Percentiles rank a stretch among this genome's conserved stretches.
Conservation (phyloP, 2,113 vertebrate genomes). For the Myiopsitta monachus region DNA sequence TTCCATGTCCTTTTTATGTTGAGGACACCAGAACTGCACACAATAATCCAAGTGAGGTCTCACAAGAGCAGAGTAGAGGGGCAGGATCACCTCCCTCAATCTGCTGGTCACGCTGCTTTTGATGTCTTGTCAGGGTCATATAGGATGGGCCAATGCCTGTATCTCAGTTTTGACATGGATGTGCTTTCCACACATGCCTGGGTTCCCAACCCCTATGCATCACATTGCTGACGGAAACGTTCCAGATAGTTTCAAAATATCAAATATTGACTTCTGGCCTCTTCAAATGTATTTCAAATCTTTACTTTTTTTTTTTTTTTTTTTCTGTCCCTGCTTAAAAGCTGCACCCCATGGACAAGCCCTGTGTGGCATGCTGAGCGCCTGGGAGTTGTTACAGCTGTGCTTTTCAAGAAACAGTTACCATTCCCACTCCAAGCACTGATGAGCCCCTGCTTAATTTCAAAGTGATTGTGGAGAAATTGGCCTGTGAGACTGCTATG, state of each 20-base stretch:
- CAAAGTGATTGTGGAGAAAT: not conserved
- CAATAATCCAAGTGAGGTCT: too few relatives aligned
- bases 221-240: not conserved
- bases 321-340: not conserved
- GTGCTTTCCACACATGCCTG: not conserved
- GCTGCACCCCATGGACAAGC: not conserved
- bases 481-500: not conserved
- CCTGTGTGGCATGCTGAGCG: not conserved
- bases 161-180: not conserved
- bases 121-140: not conserved
- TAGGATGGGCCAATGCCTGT: not conserved
- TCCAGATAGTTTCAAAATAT: not conserved
- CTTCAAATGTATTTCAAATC: not conserved
- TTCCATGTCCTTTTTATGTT: too few relatives aligned
- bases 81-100: too few relatives aligned
- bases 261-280: not conserved
- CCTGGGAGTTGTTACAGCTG: not conserved
- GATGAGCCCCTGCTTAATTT: not conserved
- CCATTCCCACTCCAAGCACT: not conserved
- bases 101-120: too few relatives aligned
- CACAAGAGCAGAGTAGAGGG: too few relatives aligned
- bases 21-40: too few relatives aligned
- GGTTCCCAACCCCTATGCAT: not conserved
- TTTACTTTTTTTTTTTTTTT: not conserved
- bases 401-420: not conserved